Evolutionary conservation across 1,140 invertebrate species (phyloP), one percentile per base, ranked within the genome.

Genomic region (Nautilus pompilius): DNA sequence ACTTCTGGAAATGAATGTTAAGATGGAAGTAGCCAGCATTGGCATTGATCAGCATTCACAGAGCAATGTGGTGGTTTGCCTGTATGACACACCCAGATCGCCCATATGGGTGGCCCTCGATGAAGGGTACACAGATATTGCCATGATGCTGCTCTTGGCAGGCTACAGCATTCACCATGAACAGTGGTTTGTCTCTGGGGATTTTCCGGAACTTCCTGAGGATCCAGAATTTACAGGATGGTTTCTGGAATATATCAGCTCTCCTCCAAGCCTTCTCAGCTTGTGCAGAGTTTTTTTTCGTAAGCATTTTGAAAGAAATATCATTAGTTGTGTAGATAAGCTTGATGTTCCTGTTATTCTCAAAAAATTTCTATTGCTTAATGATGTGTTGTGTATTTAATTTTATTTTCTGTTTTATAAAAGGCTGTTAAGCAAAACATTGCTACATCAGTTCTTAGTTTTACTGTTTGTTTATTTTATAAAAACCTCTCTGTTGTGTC

Each of bases 31-130:
- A 1, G 1, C 30, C 17, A 70, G 67, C 32, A 45, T 62, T n/a
- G 77, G 77, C 17, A 73, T 72, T 10, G 59, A 74, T 32, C 76
- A 79, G 46, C 71, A 74, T 62, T 49, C 68, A 4, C 70, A 73
- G 13, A 56, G 62, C 8, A 58, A 66, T 46, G 61, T 66, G 8
- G 69, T 69, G 15, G 58, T 68, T 4, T 53, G 55, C 29, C 51
- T 75, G 5, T 78, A 73, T 48, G 33, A 61, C 0, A 17, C 49
- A 6, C 69, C 71, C 0, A 56, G 60, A 10, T 65, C 76, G 1
- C 68, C 73, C 17, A 48, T 79, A 28, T 77, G 69, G 67, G 73
- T 77, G 4, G 74, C 76, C 8, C 60, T 70, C 26, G 49, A 66
- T 8, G 49, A 53, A n/a, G 61, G 58, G 2, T 49, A n/a, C 8